Evolutionary conservation across 2,797 vertebrate species (phyloP).

Genomic region (Anguilla megastoma): DNA sequence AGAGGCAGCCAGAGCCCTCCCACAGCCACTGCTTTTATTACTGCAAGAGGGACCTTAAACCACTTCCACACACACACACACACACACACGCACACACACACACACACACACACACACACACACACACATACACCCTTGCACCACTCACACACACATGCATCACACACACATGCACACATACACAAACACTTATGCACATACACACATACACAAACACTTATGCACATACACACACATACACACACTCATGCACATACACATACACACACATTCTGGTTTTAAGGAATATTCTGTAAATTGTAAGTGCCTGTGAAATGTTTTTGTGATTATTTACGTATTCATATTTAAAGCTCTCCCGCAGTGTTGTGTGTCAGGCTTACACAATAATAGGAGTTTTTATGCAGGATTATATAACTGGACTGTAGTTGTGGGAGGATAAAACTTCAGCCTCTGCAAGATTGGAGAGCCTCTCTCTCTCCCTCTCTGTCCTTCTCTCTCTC

Average conservation of each 20-base stretch:
- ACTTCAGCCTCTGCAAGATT: constrained; percentile 6
- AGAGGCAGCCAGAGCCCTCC: neutral
- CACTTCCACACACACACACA: neutral
- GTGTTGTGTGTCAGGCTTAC: constrained; percentile 7
- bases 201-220: neutral
- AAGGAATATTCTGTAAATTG: neutral
- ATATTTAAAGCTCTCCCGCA: constrained; percentile 1
- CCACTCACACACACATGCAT: neutral
- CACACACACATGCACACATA: neutral
- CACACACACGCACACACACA: neutral
- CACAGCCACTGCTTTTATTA: neutral
- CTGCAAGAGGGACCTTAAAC: neutral
- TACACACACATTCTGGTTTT: neutral
- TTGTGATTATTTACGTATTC: neutral
- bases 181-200: neutral
- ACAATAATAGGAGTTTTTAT: constrained; percentile 24
- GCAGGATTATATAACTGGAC: constrained; percentile 25
- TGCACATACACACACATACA: neutral
- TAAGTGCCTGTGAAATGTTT: neutral
- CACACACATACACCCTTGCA: neutral
- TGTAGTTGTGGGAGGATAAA: constrained; percentile 27
- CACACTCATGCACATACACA: neutral
- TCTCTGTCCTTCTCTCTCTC: constrained; percentile 10
- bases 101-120: neutral
- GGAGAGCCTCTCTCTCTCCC: neutral